A percentile compares a stretch with the other conserved stretches of the same genome.
Evolutionary conservation across 2,888 invertebrate species (phyloP).

Genomic region (Luperina testacea): DNA sequence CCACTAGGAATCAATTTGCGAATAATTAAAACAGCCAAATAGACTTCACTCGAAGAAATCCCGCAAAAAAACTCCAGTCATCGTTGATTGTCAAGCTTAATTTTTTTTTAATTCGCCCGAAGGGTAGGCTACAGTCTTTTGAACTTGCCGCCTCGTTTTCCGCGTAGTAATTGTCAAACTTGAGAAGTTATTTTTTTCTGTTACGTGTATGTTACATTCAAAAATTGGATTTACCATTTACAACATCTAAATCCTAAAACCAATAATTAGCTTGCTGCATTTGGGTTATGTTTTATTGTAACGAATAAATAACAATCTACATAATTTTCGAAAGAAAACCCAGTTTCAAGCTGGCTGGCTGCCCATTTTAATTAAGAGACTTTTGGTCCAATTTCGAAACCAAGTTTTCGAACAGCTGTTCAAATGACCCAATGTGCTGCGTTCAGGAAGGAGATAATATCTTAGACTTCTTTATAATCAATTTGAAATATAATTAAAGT

Average conservation of each 20-base stretch:
- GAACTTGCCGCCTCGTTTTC: too few species aligned
- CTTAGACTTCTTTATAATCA: not conserved
- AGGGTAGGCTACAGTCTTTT: too few species aligned
- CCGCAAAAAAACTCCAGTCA: too few species aligned
- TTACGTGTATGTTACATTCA: not conserved
- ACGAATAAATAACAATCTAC: not conserved
- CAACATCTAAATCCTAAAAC: not conserved
- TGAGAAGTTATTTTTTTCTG: too few species aligned
- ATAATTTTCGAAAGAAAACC: not conserved
- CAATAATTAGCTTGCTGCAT: not conserved
- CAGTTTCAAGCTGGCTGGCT: too few species aligned
- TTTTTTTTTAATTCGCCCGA: too few species aligned
- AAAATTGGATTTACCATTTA: not conserved
- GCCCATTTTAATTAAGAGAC: not conserved
- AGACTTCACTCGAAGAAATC: too few species aligned
- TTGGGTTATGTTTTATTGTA: not conserved
- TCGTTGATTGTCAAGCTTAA: not conserved
- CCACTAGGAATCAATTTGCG: too few species aligned
- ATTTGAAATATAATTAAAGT: not conserved
- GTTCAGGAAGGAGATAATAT: not conserved
- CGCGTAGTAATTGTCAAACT: not conserved
- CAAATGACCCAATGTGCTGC: not conserved
- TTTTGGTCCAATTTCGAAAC: too few species aligned
- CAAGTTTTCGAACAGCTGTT: constrained; percentile 3
- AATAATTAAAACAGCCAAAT: too few species aligned